These are phyloP conservation scores for Rhagophthalmus giganteus DNA, from an alignment of 2,888 invertebrate species.

Conservation along the genomic window DNA sequence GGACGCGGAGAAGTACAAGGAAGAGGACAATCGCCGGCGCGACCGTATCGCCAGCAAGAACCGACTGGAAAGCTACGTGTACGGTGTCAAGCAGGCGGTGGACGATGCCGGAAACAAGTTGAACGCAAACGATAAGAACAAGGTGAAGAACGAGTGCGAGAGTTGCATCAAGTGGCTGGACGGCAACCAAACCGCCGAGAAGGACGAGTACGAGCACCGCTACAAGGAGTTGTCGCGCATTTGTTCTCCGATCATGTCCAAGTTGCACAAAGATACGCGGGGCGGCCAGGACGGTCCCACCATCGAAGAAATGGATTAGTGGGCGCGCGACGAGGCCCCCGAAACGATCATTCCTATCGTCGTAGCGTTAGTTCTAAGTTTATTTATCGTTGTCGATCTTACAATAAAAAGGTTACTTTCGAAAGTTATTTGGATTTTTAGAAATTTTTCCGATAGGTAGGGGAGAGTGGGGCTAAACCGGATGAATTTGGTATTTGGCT, in stretches of 20 bases:
- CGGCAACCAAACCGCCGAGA: constrained; percentile 65
- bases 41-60: constrained; percentile 73
- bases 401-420: no score
- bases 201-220: constrained; percentile 66
- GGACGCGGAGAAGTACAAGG: constrained; percentile 73
- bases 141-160: constrained; percentile 59
- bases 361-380: no score
- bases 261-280: constrained; percentile 52
- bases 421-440: no score
- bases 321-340: no score
- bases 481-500: no score
- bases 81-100: constrained; percentile 69
- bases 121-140: constrained; percentile 56
- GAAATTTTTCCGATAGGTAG: no score
- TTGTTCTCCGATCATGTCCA: constrained; percentile 64
- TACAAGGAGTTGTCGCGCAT: constrained; percentile 63
- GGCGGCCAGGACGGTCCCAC: constrained; percentile 47
- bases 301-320: constrained; percentile 53
- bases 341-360: no score
- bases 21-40: constrained; percentile 71
- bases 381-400: no score
- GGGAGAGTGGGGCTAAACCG: no score
- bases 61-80: constrained; percentile 71
- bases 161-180: constrained; percentile 74
- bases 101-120: constrained; percentile 68